Percentiles rank a stretch among this genome's conserved stretches.
Evolutionary conservation across 2,113 vertebrate genomes (phyloP).

Genomic region (Neomonachus schauinslandi): DNA sequence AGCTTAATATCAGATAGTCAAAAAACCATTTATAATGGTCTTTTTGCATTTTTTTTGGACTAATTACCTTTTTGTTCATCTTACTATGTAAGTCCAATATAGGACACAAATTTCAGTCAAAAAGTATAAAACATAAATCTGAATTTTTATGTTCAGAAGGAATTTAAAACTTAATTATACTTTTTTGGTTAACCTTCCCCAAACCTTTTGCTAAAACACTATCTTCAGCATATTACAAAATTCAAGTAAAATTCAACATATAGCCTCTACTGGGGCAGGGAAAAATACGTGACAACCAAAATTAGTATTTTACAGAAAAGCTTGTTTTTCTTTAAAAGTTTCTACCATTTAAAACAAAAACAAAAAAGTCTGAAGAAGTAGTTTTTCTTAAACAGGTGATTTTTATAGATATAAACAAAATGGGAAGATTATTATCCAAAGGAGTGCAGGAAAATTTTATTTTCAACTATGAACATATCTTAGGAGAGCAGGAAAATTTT

Average conservation of each 20-base stretch:
- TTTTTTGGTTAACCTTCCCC: not conserved
- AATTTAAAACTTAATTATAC: conserved; percentile 47
- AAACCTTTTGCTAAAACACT: conserved; percentile 44
- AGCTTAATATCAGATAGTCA: conserved; percentile 31
- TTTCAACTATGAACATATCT: conserved; percentile 22
- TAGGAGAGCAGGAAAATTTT: not conserved
- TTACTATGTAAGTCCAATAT: conserved; percentile 36
- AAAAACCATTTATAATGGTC: conserved; percentile 31
- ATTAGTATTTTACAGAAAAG: conserved; percentile 7
- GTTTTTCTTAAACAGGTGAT: conserved; percentile 12
- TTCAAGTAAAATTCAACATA: conserved; percentile 37
- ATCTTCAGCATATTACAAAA: conserved; percentile 39
- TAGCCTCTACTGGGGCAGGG: not conserved
- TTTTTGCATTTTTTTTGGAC: conserved; percentile 26
- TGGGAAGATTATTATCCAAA: not conserved
- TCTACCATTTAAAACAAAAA: conserved; percentile 36
- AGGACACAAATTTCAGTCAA: conserved; percentile 49
- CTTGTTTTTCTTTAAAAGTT: conserved; percentile 3
- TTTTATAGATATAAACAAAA: conserved; percentile 19
- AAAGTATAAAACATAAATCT: conserved; percentile 35
- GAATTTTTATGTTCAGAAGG: conserved; percentile 35
- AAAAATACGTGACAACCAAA: conserved; percentile 49
- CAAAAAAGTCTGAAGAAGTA: not conserved
- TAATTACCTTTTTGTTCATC: conserved; percentile 47
- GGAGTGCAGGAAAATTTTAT: not conserved